Percentiles rank a stretch among this genome's conserved stretches.
Conservation (phyloP, 2,797 vertebrate species). For the Rhinichthys osculus region DNA sequence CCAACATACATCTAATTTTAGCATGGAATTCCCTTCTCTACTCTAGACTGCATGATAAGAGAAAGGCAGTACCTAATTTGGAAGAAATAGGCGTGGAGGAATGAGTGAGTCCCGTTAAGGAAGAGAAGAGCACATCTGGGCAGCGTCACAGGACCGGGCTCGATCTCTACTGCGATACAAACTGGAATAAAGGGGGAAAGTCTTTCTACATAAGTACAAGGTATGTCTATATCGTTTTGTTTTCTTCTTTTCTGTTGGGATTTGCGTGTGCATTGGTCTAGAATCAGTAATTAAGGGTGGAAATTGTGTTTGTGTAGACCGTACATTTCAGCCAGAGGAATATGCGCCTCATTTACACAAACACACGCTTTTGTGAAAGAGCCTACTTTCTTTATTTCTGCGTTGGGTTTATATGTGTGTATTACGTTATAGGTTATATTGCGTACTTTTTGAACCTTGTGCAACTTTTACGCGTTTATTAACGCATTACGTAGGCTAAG, state of each 20-base stretch:
- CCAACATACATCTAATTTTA: background rate
- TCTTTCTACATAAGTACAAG: background rate
- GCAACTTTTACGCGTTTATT: background rate
- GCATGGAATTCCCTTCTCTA: background rate
- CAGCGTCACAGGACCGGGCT: background rate
- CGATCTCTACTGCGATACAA: background rate
- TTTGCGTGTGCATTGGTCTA: background rate
- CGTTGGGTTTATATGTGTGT: background rate
- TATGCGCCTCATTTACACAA: background rate
- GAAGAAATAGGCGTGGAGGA: slow-evolving; percentile 48
- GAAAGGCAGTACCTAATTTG: slow-evolving; percentile 38
- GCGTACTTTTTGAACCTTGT: background rate
- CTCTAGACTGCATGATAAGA: background rate
- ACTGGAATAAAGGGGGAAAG: background rate
- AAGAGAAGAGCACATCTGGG: slow-evolving; percentile 44
- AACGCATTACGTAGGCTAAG: too few species aligned
- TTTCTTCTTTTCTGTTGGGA: rapidly evolving
- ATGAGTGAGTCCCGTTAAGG: slow-evolving; percentile 9
- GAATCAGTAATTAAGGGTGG: background rate
- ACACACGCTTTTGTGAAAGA: background rate
- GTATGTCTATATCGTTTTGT: background rate
- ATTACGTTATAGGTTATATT: too few species aligned
- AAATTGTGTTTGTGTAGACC: background rate
- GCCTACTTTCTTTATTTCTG: background rate
- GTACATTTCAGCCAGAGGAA: background rate